Evolutionary conservation across 2,888 invertebrate genomes (phyloP), one percentile per base, ranked within the genome.

Genomic region (Sinhomidia bicolor): DNA sequence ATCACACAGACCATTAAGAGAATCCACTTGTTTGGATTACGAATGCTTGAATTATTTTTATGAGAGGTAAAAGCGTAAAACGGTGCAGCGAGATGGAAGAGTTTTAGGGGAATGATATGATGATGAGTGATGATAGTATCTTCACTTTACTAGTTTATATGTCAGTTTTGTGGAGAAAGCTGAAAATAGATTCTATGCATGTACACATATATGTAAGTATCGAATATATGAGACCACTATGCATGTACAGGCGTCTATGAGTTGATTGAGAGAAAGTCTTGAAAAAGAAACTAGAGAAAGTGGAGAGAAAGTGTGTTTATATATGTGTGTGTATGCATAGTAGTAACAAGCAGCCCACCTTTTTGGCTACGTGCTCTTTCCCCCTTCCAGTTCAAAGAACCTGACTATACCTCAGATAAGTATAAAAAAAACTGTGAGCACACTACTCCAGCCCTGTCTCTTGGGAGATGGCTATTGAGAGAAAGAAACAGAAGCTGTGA

Each of bases 21-120:
- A 41, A 83, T 83, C 83, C 76, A 76, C 76, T 76, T 84, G 84
- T 60, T 76, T 62, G 84, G 76, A 84, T 76, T 84, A 60, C 32
- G 51, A 84, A 76, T 47, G 76, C 76, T 76, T 47, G 47, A 76
- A n/a, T 84, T 62, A 17, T 47, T 71, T 51, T 68, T 68, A 57
- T 57, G 36, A 36, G 54, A 54, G 41, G 4, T 57, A 57, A 57
- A 32, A 20, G 54, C 2, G 51, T 26, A n/a, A 41, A 41, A 44
- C 23, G 26, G 36, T 17, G 68, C 41, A 51, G 47, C 51, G 17
- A 71, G 29, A 14, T 51, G 29, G 44, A 71, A 44, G 51, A n/a
- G 76, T 20, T 71, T 71, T 44, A 44, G 17, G 51, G 68, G 47
- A 12, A 47, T n/a, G 36, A 54, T 7, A 47, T 51, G 76, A 76